Base-by-base conservation (phyloP, 2,113 vertebrate species). In the Phaethon lepturus region DNA sequence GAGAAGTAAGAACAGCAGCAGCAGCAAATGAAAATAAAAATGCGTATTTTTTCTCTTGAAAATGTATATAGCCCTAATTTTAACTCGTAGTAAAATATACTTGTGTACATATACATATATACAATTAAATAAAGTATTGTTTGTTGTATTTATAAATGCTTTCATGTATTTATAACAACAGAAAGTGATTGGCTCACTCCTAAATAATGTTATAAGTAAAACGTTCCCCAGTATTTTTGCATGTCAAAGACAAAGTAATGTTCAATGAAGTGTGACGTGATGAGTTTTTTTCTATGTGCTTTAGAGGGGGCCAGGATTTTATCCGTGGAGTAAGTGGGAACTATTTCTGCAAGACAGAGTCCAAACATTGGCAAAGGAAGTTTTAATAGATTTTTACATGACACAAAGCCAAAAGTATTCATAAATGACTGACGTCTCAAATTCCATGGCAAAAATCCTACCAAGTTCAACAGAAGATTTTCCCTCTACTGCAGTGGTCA, bases 361-460 rank as follows among this genome's bases (percentile, higher is more conserved):
- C 95, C 89, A 96, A 95, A 91, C 84, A 67, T 55, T 96, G 93
- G 96, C 93, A 93, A 88, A 93, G 87, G 93, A 85, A 95, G 77
- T 87, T 95, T 95, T 95, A 97, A 96, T 96, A 93, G 94, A 88
- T 91, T 90, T 94, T 89, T 94, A 88, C 77, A 94, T 85, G 89
- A 95, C 69, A 96, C 58, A 91, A 89, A 93, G 94, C 95, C 96
- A 94, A 50, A 93, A 95, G 78, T 55, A 94, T 85, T 94, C 94
- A 91, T 58, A 93, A 91, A 76, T 91, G 74, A 95, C 89, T 90
- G 95, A 95, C 76, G 93, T 82, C 93, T 94, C 80, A 91, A 89
- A 95, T 92, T 93, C 95, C 91, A 85, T 55, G 73, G 93, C 91
- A 97, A 80, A 91, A 94, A 88, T 83, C 71, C 63, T 6, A 52